These are phyloP conservation scores for Oreohelix idahoensis DNA, from an alignment of 1,140 invertebrate species.

Conservation along the genomic window DNA sequence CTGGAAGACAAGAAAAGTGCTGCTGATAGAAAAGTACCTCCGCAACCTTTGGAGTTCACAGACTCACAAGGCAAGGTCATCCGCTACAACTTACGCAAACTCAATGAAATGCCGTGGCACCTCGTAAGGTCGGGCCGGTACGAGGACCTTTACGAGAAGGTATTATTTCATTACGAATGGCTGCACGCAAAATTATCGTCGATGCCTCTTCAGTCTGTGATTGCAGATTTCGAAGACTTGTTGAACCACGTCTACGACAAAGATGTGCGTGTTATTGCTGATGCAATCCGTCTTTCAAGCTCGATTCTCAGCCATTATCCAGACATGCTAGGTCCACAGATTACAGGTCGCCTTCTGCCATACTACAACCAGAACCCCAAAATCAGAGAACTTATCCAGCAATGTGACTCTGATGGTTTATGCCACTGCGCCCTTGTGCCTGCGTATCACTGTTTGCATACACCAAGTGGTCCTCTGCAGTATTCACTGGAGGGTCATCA, in stretches of 20 bases:
- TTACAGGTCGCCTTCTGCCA: constrained; percentile 92
- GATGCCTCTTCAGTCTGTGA: constrained; percentile 90
- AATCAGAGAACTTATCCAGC: constrained; percentile 86
- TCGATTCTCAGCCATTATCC: constrained; percentile 85
- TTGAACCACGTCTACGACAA: constrained; percentile 84
- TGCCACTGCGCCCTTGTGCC: constrained; percentile 93
- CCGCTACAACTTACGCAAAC: constrained; percentile 76
- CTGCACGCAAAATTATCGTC: constrained; percentile 95
- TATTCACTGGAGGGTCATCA: constrained; percentile 97
- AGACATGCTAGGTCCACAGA: constrained; percentile 95
- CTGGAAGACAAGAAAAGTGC: constrained; percentile 88
- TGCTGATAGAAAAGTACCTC: constrained; percentile 94
- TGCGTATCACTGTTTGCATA: constrained; percentile 94
- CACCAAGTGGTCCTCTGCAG: constrained; percentile 96
- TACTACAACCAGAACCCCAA: constrained; percentile 76
- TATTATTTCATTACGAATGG: constrained; percentile 97
- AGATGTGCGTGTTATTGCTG: constrained; percentile 93
- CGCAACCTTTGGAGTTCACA: constrained; percentile 93
- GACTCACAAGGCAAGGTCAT: constrained; percentile 84
- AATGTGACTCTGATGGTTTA: constrained; percentile 88
- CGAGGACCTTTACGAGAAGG: constrained; percentile 90
- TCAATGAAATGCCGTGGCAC: constrained; percentile 91
- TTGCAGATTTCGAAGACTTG: constrained; percentile 97
- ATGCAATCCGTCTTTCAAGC: constrained; percentile 87
- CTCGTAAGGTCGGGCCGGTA: constrained; percentile 92